Evolutionary conservation across 2,113 vertebrate species (phyloP), one percentile per base, ranked within the genome.

Genomic region (Connochaetes taurinus): DNA sequence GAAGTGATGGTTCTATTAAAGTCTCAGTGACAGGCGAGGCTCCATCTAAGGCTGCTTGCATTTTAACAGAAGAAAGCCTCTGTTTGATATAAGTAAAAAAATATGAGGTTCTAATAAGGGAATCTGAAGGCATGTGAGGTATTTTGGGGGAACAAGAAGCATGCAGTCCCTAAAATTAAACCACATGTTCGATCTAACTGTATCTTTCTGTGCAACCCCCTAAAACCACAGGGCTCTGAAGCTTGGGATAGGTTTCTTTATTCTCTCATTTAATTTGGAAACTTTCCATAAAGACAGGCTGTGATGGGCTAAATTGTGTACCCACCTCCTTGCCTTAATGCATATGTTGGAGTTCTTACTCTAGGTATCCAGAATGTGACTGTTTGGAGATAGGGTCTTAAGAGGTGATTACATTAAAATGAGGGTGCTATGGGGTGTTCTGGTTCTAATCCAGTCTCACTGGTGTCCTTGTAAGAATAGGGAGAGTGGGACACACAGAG

Each of bases 121-220:
- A 89, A 60, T 92, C 12, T 27, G 21, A 87, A 97, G 50, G 85
- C 43, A 95, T 93, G 45, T 31, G 31, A 62, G 47, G 27, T 83
- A 57, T 95, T 97, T 94, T 55, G 33, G 84, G 25, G 62, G 47
- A 58, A 78, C 11, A 92, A 97, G 74, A 88, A 93, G 40, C 36
- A 92, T 25, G 15, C 45, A 50, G 29, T 78, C 31, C 78, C 47
- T 88, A 93, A 98, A 94, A 86, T 88, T 85, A 94, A 97, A 98
- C 64, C 47, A 67, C 58, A 82, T 76, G 81, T 64, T 89, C n/a
- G 58, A 81, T 92, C 58, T 83, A 91, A 62, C 83, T 15, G 0
- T 80, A 74, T 91, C 85, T 95, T 98, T 94, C 33, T 55, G 27
- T 3, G 23, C 9, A 71, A 17, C 53, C 23, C 36, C 1, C 14